Evolutionary conservation across 2,888 invertebrate genomes (phyloP), one percentile per base, ranked within the genome.

Genomic region (Isoperla grammatica): DNA sequence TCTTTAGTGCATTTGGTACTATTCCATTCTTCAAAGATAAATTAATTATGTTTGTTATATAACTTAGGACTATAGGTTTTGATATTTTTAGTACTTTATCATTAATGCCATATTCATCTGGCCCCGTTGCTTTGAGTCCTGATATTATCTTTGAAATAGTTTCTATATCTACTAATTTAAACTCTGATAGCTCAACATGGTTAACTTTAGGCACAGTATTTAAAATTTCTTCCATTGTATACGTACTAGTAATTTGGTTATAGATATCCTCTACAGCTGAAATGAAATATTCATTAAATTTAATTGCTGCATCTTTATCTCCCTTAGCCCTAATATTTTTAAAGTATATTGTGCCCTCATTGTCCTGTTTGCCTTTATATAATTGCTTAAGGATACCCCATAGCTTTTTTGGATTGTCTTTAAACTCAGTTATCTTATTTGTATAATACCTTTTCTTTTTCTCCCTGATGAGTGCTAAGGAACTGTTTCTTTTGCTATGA

Each of bases 341-440:
- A 20, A 48, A 48, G 29, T 6, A 22, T 23, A 48, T 12, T 2
- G 15, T 46, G 6, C 6, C 20, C 3, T 19, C 20, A 19, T 5
- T 19, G 20, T 19, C 6, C 8, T 19, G 20, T 46, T 46, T 48
- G 29, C 8, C 5, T 22, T 48, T 48, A 48, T 48, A 48, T 12
- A 48, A 48, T 6, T 22, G n/a, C 23, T 48, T 48, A 4, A 48
- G 48, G 5, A 48, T 48, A 12, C 29, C 29, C 48, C 48, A 48
- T 4, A 48, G 22, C 29, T 48, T 29, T n/a, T 29, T 48, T 2
- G 22, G 22, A n/a, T 48, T 48, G 2, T 29, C 48, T 12, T 48
- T 48, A 22, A 23, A 8, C 15, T 8, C 4, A 4, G 22, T 22
- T 23, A 48, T 48, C 23, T 48, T 48, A 22, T 4, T 12, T n/a